Percentiles rank a stretch among this genome's conserved stretches.
Conservation (phyloP, 2,888 invertebrate genomes). For the Netelia melanura region DNA sequence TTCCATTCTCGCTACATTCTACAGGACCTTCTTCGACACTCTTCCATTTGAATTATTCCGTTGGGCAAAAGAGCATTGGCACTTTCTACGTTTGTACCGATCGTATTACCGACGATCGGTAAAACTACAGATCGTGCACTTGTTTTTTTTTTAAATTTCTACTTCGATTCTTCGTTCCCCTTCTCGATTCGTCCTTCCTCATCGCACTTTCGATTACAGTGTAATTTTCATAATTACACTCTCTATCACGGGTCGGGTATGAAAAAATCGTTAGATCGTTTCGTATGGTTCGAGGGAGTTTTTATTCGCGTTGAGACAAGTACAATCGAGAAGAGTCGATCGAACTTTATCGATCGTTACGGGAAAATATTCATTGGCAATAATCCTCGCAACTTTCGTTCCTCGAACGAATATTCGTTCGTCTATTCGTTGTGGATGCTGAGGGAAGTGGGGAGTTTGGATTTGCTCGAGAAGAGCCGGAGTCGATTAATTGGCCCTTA, state of each 20-base stretch:
- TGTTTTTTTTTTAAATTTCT: no score
- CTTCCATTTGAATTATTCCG: neutral
- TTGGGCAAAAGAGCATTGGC: neutral
- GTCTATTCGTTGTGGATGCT: constrained; percentile 39
- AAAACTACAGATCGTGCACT: no score
- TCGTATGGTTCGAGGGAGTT: neutral
- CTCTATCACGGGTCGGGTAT: neutral
- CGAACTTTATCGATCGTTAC: constrained; percentile 42
- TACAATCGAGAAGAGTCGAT: neutral
- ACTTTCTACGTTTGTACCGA: neutral
- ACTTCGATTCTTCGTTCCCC: no score
- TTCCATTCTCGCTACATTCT: neutral
- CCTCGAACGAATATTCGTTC: constrained; percentile 37
- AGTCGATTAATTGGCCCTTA: constrained; percentile 76
- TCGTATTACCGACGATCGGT: no score
- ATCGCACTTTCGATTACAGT: neutral
- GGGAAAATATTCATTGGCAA: constrained; percentile 28
- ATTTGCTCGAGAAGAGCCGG: constrained; percentile 55
- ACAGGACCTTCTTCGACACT: neutral
- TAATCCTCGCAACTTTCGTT: constrained; percentile 6
- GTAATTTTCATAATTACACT: neutral
- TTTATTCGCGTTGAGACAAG: neutral
- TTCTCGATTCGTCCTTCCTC: no score
- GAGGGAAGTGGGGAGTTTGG: constrained; percentile 1
- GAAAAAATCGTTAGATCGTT: constrained; percentile 1